phyloP scores from a whole-genome alignment of 1,140 invertebrate genomes.

The Cheumatopsyche charites region DNA sequence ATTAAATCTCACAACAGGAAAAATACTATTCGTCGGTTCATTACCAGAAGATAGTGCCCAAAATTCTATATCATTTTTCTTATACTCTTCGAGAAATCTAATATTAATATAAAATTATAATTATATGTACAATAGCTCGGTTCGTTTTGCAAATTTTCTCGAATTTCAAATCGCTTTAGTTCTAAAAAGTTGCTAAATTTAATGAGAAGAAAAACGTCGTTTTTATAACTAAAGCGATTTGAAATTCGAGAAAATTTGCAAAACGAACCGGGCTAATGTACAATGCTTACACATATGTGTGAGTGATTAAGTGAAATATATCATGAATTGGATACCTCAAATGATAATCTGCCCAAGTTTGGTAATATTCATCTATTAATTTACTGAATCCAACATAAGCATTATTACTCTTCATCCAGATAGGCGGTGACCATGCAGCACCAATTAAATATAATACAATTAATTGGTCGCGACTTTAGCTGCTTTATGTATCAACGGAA shows the following conservation, averaged over 20 bases:
- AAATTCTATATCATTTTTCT: constrained; percentile 60
- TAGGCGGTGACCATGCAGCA: constrained; percentile 83
- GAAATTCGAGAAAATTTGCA: too few species aligned
- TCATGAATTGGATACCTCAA: constrained; percentile 61
- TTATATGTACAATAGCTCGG: too few species aligned
- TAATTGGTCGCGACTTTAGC: constrained; percentile 41
- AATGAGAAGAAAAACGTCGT: background rate
- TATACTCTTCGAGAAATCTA: constrained; percentile 64
- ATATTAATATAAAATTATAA: constrained; percentile 2
- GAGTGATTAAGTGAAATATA: too few species aligned
- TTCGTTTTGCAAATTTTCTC: background rate
- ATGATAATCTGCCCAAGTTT: constrained; percentile 81
- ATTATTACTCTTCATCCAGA: constrained; percentile 91
- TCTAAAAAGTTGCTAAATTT: too few species aligned
- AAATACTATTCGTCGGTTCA: constrained; percentile 65
- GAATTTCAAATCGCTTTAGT: background rate
- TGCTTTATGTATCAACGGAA: constrained; percentile 69
- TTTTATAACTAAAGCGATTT: too few species aligned
- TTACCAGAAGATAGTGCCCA: constrained; percentile 73
- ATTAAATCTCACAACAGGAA: constrained; percentile 70
- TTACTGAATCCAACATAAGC: constrained; percentile 62
- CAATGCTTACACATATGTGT: too few species aligned
- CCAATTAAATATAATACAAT: constrained; percentile 66
- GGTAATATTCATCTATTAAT: constrained; percentile 73
- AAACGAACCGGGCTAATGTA: too few species aligned